Base-by-base conservation (phyloP, 2,797 vertebrate species). In the Thamnophis elegans region DNA sequence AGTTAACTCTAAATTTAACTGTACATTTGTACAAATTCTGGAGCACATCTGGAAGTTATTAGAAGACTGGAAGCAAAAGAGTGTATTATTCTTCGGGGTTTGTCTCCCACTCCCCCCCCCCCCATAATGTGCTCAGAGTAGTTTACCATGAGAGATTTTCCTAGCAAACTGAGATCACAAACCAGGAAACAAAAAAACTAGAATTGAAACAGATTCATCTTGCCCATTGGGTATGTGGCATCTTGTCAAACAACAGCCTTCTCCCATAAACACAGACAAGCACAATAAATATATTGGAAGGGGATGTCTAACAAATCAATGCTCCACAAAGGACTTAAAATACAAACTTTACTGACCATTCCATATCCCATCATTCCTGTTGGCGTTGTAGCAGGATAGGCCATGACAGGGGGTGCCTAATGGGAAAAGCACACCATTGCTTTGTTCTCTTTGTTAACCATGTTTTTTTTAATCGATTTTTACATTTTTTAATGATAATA, bases 321-420 rank as follows among this genome's bases (percentile, higher is more conserved):
- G 13, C 28, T 53, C 47, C 42, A 22, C 2, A 26, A 22, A 28
- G 26, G 8, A 62, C 26, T 92, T n/a, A 0, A 73, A 87, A 85
- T 13, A 0, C 8, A 89, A 95, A 93, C 87, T 95, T 89, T 96
- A 99, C 99, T 98, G 98, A 99, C 99, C 98, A 99, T 98, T 95
- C 98, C 97, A 55, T 99, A 99, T 97, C 98, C 98, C 98, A 99
- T 98, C 98, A 99, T 98, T 96, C 99, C 99, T 10, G 98, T 99
- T 20, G 99, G 99, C 51, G 99, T 99, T 86, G 99, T 99, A 96
- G 99, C 98, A 95, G 99, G 98, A 96, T 99, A 99, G 28, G 99
- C 98, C 98, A 99, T 98, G 95, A 99, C 98, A 62, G 99, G 98
- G 20, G 99, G 99, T 87, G 99, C 98, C 99, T 99, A 96, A 95